These are phyloP conservation scores for Agrilus biguttatus DNA, from an alignment of 2,888 invertebrate genomes.

Conservation along the genomic window DNA sequence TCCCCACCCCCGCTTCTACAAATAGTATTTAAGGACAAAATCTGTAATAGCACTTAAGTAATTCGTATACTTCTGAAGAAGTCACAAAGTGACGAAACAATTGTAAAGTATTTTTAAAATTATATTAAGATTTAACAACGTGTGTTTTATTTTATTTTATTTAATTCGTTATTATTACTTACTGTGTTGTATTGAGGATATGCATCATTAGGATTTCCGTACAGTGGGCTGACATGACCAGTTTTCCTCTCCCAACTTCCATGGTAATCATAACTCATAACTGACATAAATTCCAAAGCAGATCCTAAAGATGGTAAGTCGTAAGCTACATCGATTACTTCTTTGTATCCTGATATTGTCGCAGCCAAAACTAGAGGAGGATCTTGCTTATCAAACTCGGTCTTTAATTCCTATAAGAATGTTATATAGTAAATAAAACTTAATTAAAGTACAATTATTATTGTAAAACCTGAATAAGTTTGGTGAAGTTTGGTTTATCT, in stretches of 20 bases:
- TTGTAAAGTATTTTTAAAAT: no score
- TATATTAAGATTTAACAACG: no score
- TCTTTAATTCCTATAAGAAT: slow-evolving; percentile 42
- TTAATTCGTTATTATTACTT: slow-evolving; percentile 25
- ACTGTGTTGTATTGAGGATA: slow-evolving; percentile 67
- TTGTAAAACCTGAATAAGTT: slow-evolving; percentile 47
- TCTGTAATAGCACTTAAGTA: no score
- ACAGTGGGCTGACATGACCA: slow-evolving; percentile 69
- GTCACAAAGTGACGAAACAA: no score
- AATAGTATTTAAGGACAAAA: no score
- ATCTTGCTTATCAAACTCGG: slow-evolving; percentile 44
- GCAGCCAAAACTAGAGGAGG: slow-evolving; percentile 64
- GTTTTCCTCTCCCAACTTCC: slow-evolving; percentile 75
- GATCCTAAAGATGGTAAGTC: slow-evolving; percentile 57
- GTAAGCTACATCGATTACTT: slow-evolving; percentile 77
- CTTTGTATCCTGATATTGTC: slow-evolving; percentile 79
- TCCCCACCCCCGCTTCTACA: no score
- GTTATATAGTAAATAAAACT: not conserved
- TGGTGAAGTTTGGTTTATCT: slow-evolving; percentile 66
- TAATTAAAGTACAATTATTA: no score
- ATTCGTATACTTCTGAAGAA: no score
- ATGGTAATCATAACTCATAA: slow-evolving; percentile 82
- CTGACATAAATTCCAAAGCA: slow-evolving; percentile 63
- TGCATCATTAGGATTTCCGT: slow-evolving; percentile 46
- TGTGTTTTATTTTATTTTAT: no score